These are phyloP conservation scores for Macrotis lagotis DNA, from an alignment of 2,113 vertebrate genomes.

Conservation along the genomic window DNA sequence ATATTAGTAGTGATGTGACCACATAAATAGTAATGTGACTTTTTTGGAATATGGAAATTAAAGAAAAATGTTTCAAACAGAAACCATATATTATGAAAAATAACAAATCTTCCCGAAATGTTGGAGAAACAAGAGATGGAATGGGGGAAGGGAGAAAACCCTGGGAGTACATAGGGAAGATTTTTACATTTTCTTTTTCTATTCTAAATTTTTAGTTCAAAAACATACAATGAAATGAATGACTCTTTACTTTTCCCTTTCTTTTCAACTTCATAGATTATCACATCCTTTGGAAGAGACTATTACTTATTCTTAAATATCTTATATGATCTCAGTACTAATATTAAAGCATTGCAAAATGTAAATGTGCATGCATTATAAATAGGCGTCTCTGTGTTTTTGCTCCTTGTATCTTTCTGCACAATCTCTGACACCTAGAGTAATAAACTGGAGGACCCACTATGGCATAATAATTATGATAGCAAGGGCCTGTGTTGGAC, in stretches of 20 bases:
- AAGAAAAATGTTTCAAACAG: slow-evolving; percentile 82
- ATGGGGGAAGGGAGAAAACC: slow-evolving; percentile 55
- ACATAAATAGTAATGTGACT: slow-evolving; percentile 81
- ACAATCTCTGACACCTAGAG: not conserved
- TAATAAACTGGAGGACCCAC: not conserved
- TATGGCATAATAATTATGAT: not conserved
- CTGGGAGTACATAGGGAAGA: slow-evolving; percentile 36
- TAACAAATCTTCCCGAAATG: slow-evolving; percentile 73
- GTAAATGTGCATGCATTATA: slow-evolving; percentile 17
- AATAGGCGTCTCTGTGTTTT: slow-evolving; percentile 43
- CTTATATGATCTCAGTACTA: not conserved
- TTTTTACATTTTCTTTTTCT: slow-evolving; percentile 28
- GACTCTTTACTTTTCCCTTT: not conserved
- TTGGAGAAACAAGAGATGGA: slow-evolving; percentile 51
- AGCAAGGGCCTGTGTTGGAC: not conserved
- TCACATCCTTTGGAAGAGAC: not conserved
- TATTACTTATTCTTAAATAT: not conserved
- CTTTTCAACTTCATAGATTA: not conserved
- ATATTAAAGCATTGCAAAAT: not conserved
- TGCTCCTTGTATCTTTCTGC: not conserved
- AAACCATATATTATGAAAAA: slow-evolving; percentile 81
- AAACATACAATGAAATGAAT: not conserved
- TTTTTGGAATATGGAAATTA: slow-evolving; percentile 83
- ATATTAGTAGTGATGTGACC: slow-evolving; percentile 73
- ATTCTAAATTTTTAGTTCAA: slow-evolving; percentile 63